These are phyloP conservation scores for Aphrophora alni DNA, from an alignment of 2,888 invertebrate genomes.

Conservation along the genomic window DNA sequence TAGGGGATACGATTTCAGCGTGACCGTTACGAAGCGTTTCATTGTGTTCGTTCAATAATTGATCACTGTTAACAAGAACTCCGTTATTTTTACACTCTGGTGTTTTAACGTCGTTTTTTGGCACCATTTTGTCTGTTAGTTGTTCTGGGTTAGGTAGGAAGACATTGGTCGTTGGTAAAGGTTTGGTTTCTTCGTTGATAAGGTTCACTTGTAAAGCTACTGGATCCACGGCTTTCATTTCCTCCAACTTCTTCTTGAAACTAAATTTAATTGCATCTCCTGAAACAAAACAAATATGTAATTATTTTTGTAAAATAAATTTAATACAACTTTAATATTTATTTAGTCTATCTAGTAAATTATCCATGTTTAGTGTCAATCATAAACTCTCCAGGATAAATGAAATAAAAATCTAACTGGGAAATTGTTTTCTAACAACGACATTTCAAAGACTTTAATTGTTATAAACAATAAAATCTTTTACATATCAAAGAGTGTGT, in stretches of 20 bases:
- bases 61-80: neutral
- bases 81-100: neutral
- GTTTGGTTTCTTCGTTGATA: neutral
- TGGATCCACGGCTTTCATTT: conserved; percentile 30
- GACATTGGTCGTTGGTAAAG: neutral
- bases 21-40: neutral
- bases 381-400: no score
- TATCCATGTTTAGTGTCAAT: no score
- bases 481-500: no score
- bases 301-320: no score
- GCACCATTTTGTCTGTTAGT: neutral
- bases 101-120: neutral
- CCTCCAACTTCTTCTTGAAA: conserved; percentile 12
- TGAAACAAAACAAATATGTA: no score
- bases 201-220: conserved; percentile 22
- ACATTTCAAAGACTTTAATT: no score
- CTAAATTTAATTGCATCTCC: conserved; percentile 3
- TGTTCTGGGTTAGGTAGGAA: neutral
- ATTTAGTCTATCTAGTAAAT: no score
- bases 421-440: no score
- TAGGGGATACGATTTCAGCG: neutral
- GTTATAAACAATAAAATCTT: no score
- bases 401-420: no score
- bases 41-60: neutral
- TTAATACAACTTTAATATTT: no score